Percentiles rank a stretch among this genome's conserved stretches.
These are phyloP conservation scores for Xiphorhynchus erythropygius DNA, from an alignment of 2,797 vertebrate species.

Conservation along the genomic window DNA sequence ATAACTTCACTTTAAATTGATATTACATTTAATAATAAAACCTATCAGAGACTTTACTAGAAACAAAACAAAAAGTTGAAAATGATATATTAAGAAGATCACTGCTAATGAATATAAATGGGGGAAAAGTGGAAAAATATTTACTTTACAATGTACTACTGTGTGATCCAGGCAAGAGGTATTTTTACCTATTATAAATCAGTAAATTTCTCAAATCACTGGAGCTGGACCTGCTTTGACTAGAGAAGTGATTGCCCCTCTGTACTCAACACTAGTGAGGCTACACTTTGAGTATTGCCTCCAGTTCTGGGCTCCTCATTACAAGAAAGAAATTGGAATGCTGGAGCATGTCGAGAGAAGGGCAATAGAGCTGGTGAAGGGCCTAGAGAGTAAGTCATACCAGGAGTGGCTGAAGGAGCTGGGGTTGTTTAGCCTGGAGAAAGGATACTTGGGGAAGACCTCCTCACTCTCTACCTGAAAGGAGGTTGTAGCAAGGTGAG, in stretches of 20 bases:
- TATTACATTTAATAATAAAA: not conserved
- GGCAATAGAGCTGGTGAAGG: not conserved
- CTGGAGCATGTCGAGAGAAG: accelerated
- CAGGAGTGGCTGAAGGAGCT: not conserved
- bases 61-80: not conserved
- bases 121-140: not conserved
- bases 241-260: not conserved
- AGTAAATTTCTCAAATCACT: not conserved
- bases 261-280: not conserved
- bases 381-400: not conserved
- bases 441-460: not conserved
- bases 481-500: not conserved
- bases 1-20: not conserved
- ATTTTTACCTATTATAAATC: not conserved
- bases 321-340: not conserved
- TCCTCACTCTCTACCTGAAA: not conserved
- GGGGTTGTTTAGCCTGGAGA: not conserved
- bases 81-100: not conserved
- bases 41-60: not conserved
- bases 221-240: not conserved
- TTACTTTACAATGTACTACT: not conserved
- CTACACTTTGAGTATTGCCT: not conserved
- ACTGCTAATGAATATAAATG: not conserved
- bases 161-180: not conserved
- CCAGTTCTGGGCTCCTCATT: not conserved